Conservation (phyloP, 1,140 invertebrate species). For the Neodiprion lecontei region DNA sequence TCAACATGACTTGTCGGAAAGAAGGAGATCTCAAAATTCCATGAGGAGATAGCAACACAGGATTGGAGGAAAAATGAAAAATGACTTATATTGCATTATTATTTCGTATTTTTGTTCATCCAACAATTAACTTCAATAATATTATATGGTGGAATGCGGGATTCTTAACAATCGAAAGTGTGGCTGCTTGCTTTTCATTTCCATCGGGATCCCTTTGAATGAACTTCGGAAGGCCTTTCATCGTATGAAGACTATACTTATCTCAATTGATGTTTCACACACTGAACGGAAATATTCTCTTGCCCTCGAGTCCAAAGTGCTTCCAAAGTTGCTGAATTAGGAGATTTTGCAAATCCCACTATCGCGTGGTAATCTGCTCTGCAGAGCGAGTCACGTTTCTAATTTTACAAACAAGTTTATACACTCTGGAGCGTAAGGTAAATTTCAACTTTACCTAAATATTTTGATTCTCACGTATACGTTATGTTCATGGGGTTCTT, state of each 20-base stretch:
- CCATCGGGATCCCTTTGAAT: not conserved
- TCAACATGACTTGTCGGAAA: too few relatives aligned
- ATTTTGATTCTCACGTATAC: not conserved
- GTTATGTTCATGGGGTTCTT: too few relatives aligned
- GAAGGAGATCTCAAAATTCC: too few relatives aligned
- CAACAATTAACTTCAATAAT: too few relatives aligned
- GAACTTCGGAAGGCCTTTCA: not conserved
- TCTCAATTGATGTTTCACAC: not conserved
- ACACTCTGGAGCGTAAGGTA: constrained; percentile 15
- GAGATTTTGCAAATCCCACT: constrained; percentile 29
- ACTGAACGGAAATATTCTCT: constrained; percentile 30
- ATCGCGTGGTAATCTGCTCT: constrained; percentile 22
- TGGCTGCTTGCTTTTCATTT: not conserved
- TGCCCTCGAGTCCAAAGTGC: constrained; percentile 24
- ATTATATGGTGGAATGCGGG: too few relatives aligned
- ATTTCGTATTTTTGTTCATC: too few relatives aligned
- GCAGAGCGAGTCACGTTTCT: constrained; percentile 17
- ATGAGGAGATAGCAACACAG: too few relatives aligned
- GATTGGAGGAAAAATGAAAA: too few relatives aligned
- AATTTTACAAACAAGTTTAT: constrained; percentile 24
- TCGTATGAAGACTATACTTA: not conserved
- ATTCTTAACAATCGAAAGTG: too few relatives aligned
- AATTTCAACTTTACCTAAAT: not conserved
- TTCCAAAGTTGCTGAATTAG: constrained; percentile 15
- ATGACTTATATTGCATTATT: too few relatives aligned